These are phyloP conservation scores for Eurypyga helias DNA, from an alignment of 2,113 vertebrate species.

Conservation along the genomic window DNA sequence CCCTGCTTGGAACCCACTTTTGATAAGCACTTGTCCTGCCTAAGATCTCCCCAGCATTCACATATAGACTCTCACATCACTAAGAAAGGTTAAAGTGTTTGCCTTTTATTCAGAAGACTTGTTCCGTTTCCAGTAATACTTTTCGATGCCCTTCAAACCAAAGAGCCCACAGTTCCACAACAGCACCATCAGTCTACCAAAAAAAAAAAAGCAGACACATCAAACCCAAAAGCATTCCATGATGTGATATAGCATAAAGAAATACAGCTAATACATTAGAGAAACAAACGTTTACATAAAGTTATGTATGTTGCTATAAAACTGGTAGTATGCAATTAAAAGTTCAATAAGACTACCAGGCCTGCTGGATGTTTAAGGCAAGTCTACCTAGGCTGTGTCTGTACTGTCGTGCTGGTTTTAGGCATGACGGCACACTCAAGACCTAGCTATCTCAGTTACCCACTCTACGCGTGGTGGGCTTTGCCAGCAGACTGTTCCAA, in stretches of 20 bases:
- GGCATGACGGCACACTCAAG: not conserved
- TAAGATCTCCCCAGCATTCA: not conserved
- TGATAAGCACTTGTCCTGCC: not conserved
- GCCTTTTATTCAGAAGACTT: conserved; percentile 62
- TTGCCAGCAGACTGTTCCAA: not conserved
- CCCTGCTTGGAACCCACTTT: not conserved
- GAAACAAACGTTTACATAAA: conserved; percentile 27
- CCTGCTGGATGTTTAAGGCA: not conserved
- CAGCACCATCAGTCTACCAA: conserved; percentile 1
- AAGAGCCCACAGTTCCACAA: not conserved
- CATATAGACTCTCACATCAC: not conserved
- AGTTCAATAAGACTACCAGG: not conserved
- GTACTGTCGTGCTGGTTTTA: not conserved
- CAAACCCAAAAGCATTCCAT: not conserved
- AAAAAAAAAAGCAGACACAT: conserved; percentile 20
- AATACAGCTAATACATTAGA: not conserved
- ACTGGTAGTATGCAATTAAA: not conserved
- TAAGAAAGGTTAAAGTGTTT: conserved; percentile 13
- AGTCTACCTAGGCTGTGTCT: not conserved
- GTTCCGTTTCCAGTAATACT: not conserved
- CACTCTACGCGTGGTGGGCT: not conserved
- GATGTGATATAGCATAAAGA: conserved; percentile 17
- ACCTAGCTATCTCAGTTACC: not conserved
- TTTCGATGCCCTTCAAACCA: not conserved
- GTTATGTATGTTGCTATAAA: not conserved